Evolutionary conservation across 2,888 invertebrate species (phyloP), one percentile per base, ranked within the genome.

Genomic region (Serripes groenlandicus): DNA sequence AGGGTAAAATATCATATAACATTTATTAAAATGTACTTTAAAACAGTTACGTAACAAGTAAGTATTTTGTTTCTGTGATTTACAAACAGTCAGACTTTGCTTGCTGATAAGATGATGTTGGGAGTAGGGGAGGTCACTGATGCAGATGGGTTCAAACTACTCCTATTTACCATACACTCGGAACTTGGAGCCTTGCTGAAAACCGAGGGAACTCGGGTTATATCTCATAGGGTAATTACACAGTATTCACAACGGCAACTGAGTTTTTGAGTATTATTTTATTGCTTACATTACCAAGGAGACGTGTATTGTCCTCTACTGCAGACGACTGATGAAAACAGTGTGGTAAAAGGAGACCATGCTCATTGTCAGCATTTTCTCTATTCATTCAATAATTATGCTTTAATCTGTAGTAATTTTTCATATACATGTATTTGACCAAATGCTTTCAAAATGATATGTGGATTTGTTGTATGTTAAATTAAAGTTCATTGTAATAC

Each of bases 81-180:
- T 5, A 49, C 21, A 49, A 2, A 5, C 75, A 86, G 86, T 11
- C 84, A 87, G 69, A 74, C 76, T 34, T 49, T 87, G 21, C 62
- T 85, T 49, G 85, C 87, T 18, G 83, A 85, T 74, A 85, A 83
- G 54, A 83, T 85, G 82, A 75, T 85, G 76, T 37, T 85, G 21
- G 81, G 83, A 15, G 76, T 83, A 42, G 87, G 87, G 68, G 85
- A 87, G 52, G 73, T 75, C 34, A 74, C 82, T 28, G 70, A 58
- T 30, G 75, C 75, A 21, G 84, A 83, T 54, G 74, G 58, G 23
- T 87, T 81, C 52, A 81, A 80, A 54, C 83, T 81, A 42, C 69
- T 78, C 18, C 75, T 87, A 4, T 76, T 76, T 32, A 76, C 70
- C 34, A 69, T 87, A 49, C 83, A 85, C 52, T 75, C 82, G 52